Evolutionary conservation across 2,797 vertebrate genomes (phyloP), one percentile per base, ranked within the genome.

Genomic region (Yasuhikotakia modesta): DNA sequence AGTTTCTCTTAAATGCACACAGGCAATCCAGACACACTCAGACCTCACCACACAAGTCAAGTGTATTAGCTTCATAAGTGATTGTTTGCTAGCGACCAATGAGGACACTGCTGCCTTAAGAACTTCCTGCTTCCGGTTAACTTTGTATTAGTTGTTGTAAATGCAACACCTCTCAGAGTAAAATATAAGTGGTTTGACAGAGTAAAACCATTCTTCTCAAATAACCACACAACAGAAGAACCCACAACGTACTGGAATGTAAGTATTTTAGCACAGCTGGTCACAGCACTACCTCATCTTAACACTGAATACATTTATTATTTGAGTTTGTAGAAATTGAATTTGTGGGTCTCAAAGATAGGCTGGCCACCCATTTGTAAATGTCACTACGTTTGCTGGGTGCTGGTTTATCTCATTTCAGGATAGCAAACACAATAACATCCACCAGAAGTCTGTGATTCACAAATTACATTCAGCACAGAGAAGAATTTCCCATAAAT

Each of bases 251-350:
- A 16, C 14, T 17, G 39, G 12, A 66, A 27, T 45, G 48, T 27
- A 48, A 48, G 13, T 48, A 48, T 48, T 52, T 52, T 52, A 52
- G n/a, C 74, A 65, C 2, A 53, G 74, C 70, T 14, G 22, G 57
- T 48, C 11, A 30, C 32, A 5, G n/a, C 32, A 71, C 52, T 22
- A 43, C 32, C 22, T 72, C 65, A 39, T 78, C 27, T 77, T 68
- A 66, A 70, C 43, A 48, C n/a, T 13, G 24, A 71, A 72, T 75
- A 65, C 16, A 52, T 71, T 66, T 76, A 58, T 58, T 46, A 77
- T 83, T 75, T 78, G 45, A 79, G 81, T 77, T 53, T 60, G 70
- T 10, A 14, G 63, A 81, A 81, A 81, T 78, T 70, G n/a, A 79
- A 76, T 79, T 75, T 30, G n/a, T n/a, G 3, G 52, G 73, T 13